Evolutionary conservation across 1,140 invertebrate species (phyloP).

Genomic region (Portunus trituberculatus): DNA sequence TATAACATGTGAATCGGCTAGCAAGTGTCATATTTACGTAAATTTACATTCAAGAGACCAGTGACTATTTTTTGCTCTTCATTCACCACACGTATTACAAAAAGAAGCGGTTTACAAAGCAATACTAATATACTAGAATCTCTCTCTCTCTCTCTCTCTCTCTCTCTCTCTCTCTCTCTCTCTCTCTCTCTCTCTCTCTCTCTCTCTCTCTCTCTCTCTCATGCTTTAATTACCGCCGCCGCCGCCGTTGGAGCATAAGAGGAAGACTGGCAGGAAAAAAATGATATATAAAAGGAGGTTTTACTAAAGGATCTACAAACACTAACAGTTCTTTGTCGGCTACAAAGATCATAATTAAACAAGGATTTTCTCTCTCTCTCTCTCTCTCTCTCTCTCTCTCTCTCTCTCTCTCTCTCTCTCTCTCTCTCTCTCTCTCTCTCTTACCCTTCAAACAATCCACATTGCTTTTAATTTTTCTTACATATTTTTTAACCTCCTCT

Average conservation of each 20-base stretch:
- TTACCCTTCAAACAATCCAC: not conserved
- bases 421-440: not conserved
- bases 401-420: constrained; percentile 31
- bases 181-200: not conserved
- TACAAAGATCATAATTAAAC: constrained; percentile 14
- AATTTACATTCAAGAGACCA: no score
- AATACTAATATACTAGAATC: not conserved
- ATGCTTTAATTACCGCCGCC: not conserved
- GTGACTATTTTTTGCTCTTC: no score
- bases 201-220: constrained; percentile 13
- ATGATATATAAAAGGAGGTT: not conserved
- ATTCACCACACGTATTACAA: no score
- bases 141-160: not conserved
- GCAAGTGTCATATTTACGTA: no score
- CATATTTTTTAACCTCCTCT: not conserved
- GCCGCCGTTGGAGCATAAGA: not conserved
- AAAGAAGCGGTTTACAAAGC: no score
- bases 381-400: not conserved
- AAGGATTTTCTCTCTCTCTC: not conserved
- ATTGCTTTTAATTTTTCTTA: not conserved
- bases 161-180: constrained; percentile 32
- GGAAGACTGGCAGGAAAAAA: not conserved
- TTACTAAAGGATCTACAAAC: constrained; percentile 1
- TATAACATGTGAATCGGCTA: no score
- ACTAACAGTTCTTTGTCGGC: not conserved